Conservation (phyloP, 2,888 invertebrate genomes). For the Ceraclea dissimilis region DNA sequence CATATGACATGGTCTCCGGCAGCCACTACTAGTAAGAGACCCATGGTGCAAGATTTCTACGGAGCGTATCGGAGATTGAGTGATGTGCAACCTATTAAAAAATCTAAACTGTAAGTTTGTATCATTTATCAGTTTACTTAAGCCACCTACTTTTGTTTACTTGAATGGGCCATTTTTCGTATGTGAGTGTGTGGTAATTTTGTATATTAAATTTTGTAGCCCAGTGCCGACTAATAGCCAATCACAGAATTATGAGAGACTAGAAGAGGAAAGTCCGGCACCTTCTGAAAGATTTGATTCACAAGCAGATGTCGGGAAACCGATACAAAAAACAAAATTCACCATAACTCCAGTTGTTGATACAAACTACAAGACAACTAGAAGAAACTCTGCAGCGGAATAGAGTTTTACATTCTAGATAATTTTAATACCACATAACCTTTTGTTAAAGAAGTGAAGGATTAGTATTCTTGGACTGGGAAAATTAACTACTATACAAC, state of each 20-base stretch:
- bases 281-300: not conserved
- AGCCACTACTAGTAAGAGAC: conserved; percentile 11
- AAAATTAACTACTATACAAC: too few relatives aligned
- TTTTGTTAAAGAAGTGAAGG: too few relatives aligned
- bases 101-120: conserved; percentile 10
- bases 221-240: conserved; percentile 1
- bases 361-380: not conserved
- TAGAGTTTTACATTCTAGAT: too few relatives aligned
- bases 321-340: conserved; percentile 1
- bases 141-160: too few relatives aligned
- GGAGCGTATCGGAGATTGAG: conserved; percentile 13
- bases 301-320: not conserved
- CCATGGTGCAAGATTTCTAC: conserved; percentile 14
- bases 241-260: conserved; percentile 5
- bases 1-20: conserved; percentile 25
- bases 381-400: too few relatives aligned
- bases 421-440: too few relatives aligned
- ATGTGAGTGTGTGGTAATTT: too few relatives aligned
- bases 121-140: too few relatives aligned
- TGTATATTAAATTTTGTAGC: too few relatives aligned
- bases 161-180: too few relatives aligned
- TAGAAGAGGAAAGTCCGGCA: conserved; percentile 8
- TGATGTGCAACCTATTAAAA: conserved; percentile 10
- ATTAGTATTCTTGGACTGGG: too few relatives aligned
- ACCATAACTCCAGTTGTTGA: conserved; percentile 11